Evolutionary conservation across 2,888 invertebrate species (phyloP).

Genomic region (Tuberolachnus salignus): DNA sequence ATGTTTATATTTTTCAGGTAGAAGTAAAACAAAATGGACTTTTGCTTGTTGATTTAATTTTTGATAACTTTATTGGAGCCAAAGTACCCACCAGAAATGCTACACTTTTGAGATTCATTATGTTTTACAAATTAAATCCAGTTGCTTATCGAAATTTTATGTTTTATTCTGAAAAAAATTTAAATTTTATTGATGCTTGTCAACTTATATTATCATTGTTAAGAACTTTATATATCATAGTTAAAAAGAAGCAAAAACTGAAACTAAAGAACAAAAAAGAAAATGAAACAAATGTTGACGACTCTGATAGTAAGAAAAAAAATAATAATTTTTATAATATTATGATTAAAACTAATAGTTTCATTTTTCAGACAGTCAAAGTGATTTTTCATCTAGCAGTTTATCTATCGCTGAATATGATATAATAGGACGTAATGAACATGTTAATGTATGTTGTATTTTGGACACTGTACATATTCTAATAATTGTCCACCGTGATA

Average conservation of each 20-base stretch:
- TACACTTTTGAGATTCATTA: slow-evolving; percentile 57
- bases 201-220: slow-evolving; percentile 60
- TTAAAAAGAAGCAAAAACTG: slow-evolving; percentile 47
- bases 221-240: slow-evolving; percentile 27
- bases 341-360: background rate
- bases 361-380: slow-evolving; percentile 1
- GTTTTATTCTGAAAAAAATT: slow-evolving; percentile 58
- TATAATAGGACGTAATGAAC: slow-evolving; percentile 2
- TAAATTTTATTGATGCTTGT: slow-evolving; percentile 66
- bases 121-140: slow-evolving; percentile 58
- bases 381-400: slow-evolving; percentile 2
- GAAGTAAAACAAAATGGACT: slow-evolving; percentile 58
- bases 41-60: slow-evolving; percentile 59
- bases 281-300: slow-evolving; percentile 27
- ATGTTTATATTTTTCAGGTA: slow-evolving; percentile 55
- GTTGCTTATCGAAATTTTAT: slow-evolving; percentile 59
- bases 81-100: slow-evolving; percentile 13
- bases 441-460: slow-evolving; percentile 32
- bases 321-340: background rate
- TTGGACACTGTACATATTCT: slow-evolving; percentile 30
- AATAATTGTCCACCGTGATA: slow-evolving; percentile 6
- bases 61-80: slow-evolving; percentile 58
- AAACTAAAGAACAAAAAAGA: slow-evolving; percentile 26
- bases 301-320: background rate
- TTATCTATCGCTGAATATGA: slow-evolving; percentile 5